phyloP scores from a whole-genome alignment of 2,888 invertebrate species.

The Clivina fossor region DNA sequence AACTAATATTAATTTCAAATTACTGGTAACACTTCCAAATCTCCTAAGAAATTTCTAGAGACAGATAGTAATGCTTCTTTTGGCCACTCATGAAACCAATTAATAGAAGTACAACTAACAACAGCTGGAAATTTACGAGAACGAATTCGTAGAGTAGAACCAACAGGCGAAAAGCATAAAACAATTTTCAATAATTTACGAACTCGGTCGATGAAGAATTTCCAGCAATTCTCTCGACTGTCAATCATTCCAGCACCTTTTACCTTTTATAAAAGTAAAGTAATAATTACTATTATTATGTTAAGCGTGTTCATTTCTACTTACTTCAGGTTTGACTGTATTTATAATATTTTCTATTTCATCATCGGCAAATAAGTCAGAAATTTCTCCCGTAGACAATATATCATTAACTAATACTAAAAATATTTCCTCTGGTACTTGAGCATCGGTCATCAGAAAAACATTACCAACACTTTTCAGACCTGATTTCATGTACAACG shows the following conservation, averaged over 20 bases:
- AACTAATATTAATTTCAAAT: conserved; percentile 38
- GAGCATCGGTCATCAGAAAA: conserved; percentile 92
- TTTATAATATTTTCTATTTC: conserved; percentile 85
- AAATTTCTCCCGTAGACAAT: conserved; percentile 91
- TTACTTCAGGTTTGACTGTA: conserved; percentile 72
- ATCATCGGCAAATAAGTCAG: conserved; percentile 87
- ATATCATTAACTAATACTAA: conserved; percentile 91
- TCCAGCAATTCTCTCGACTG: conserved; percentile 92
- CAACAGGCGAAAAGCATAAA: conserved; percentile 93
- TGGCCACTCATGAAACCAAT: conserved; percentile 99
- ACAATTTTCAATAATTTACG: conserved; percentile 74
- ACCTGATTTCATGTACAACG: conserved; percentile 84
- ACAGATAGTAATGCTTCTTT: conserved; percentile 88
- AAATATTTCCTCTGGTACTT: conserved; percentile 88
- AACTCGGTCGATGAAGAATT: conserved; percentile 90
- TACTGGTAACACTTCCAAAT: conserved; percentile 75
- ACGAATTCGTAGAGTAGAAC: conserved; percentile 80
- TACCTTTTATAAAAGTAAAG: conserved; percentile 54
- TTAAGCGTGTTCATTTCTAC: neutral
- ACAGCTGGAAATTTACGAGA: conserved; percentile 93
- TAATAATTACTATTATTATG: neutral
- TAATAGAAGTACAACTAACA: conserved; percentile 88
- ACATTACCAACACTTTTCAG: conserved; percentile 77
- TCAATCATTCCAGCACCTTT: conserved; percentile 82
- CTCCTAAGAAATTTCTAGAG: conserved; percentile 76